Conservation (phyloP, 2,888 invertebrate species). For the Adelphocoris suturalis region DNA sequence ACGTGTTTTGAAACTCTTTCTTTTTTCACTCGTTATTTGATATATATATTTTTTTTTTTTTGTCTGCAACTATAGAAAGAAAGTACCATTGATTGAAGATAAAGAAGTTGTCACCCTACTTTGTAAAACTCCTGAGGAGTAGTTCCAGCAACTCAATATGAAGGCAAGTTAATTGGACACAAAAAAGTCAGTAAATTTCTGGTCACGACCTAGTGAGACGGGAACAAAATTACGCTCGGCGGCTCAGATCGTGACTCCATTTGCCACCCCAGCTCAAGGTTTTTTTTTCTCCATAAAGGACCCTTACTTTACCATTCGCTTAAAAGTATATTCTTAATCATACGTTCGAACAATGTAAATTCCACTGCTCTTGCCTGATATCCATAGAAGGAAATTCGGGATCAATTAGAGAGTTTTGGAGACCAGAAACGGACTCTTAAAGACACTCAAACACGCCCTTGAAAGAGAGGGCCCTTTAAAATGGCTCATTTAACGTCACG, state of each 20-base stretch:
- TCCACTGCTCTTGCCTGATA: no score
- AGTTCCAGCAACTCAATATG: neutral
- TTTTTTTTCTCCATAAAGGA: neutral
- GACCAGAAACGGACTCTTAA: no score
- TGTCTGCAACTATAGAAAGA: neutral
- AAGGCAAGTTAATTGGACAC: neutral
- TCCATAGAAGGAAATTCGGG: no score
- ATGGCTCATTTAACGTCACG: no score
- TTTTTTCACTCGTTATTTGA: neutral
- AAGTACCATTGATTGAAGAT: neutral
- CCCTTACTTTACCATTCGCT: neutral
- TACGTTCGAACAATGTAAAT: no score
- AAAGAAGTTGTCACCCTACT: neutral
- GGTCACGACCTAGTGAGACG: constrained; percentile 19
- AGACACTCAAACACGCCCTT: no score
- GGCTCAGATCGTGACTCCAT: neutral
- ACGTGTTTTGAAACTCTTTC: neutral
- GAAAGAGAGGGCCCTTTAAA: no score
- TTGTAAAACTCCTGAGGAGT: neutral
- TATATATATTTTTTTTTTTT: no score
- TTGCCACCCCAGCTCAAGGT: neutral
- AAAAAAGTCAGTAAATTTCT: constrained; percentile 14
- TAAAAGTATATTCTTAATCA: no score
- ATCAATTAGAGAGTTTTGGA: no score
- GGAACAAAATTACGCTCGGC: neutral